A percentile compares a stretch with the other conserved stretches of the same genome.
Evolutionary conservation across 2,113 vertebrate genomes (phyloP).

Genomic region (Colius striatus): DNA sequence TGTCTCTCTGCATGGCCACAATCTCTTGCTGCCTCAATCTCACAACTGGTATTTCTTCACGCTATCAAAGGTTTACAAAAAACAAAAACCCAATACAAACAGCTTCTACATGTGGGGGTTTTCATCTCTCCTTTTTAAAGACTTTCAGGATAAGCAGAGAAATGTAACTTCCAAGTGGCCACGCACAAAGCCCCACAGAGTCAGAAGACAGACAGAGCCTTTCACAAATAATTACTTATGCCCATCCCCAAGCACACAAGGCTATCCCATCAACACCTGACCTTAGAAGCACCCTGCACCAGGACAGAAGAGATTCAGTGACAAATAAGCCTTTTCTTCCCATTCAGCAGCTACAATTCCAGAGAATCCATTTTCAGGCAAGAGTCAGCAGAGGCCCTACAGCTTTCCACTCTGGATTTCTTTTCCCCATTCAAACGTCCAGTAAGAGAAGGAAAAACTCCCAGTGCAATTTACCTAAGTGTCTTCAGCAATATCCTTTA

Average conservation of each 20-base stretch:
- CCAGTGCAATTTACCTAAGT: neutral
- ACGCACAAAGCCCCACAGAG: neutral
- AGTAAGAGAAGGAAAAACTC: conserved; percentile 25
- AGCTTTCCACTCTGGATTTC: neutral
- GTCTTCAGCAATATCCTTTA: conserved; percentile 42
- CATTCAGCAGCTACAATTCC: neutral
- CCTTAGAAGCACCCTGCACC: neutral
- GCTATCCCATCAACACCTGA: neutral
- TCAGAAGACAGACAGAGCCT: neutral
- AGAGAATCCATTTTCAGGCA: neutral
- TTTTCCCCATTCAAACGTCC: neutral
- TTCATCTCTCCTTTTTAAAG: neutral
- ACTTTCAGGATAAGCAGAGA: neutral
- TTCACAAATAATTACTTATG: neutral
- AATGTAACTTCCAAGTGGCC: neutral
- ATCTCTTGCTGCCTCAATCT: neutral
- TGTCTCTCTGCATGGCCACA: neutral
- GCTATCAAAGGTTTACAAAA: neutral
- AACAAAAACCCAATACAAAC: neutral
- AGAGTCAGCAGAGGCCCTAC: neutral
- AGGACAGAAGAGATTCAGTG: neutral
- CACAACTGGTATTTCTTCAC: neutral
- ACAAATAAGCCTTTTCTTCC: neutral
- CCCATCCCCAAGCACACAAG: neutral
- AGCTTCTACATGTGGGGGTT: neutral